A percentile compares a stretch with the other conserved stretches of the same genome.
phyloP scores from a whole-genome alignment of 2,888 invertebrate species.

The Sphaeridia pumilis region DNA sequence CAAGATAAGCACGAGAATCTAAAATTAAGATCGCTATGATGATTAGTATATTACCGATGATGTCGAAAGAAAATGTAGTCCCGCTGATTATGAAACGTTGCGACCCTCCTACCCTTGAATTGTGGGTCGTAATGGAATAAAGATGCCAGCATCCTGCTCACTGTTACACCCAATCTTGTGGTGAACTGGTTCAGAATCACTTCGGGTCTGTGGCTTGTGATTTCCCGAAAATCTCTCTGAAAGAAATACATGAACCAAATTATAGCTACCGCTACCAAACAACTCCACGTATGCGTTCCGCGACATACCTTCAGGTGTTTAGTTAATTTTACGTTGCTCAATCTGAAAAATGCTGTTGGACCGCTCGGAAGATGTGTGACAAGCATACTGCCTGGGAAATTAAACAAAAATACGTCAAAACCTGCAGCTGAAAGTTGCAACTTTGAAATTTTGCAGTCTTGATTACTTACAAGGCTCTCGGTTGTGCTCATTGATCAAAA shows the following conservation, averaged over 20 bases:
- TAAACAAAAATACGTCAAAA: too few species aligned
- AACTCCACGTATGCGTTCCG: too few species aligned
- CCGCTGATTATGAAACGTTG: conserved; percentile 97
- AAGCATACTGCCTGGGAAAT: conserved; percentile 78
- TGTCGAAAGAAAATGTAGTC: conserved; percentile 98
- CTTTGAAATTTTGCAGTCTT: too few species aligned
- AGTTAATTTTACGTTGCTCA: conserved; percentile 83
- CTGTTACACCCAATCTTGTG: conserved; percentile 78
- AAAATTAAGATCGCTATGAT: too few species aligned
- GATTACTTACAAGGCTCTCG: conserved; percentile 58
- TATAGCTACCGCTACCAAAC: too few species aligned
- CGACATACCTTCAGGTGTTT: conserved; percentile 56
- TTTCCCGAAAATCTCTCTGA: conserved; percentile 59
- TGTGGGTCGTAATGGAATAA: conserved; percentile 93
- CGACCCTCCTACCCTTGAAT: conserved; percentile 81
- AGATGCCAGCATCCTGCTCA: conserved; percentile 85
- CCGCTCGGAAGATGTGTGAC: conserved; percentile 91
- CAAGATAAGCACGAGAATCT: too few species aligned
- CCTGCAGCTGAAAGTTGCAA: too few species aligned
- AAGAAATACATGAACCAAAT: too few species aligned
- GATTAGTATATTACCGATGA: too few species aligned
- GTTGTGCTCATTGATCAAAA: conserved; percentile 88
- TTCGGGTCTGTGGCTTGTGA: conserved; percentile 82
- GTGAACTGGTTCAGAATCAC: conserved; percentile 91
- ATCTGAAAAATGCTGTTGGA: conserved; percentile 89